Evolutionary conservation across 2,888 invertebrate genomes (phyloP), one percentile per base, ranked within the genome.

Genomic region (Stegana nigrithorax): DNA sequence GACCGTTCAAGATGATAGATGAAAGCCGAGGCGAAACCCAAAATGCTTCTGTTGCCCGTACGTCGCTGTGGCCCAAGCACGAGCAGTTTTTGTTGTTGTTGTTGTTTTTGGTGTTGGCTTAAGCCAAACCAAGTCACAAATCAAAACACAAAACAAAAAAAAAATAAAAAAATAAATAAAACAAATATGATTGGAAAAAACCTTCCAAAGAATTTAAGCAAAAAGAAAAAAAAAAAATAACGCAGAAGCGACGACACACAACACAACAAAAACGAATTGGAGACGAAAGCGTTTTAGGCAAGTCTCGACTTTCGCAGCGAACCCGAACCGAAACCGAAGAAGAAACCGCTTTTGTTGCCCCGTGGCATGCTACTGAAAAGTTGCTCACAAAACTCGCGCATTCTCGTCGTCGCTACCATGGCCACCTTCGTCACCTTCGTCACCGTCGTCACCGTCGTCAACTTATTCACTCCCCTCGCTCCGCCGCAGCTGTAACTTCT

Each of bases 291-390:
- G 32, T 32, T 32, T 19, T 17, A 32, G 21, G 55, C 26, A 10
- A 25, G 50, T 3, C 26, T 25, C 12, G 42, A 45, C 58, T 57
- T 63, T 8, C 25, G 19, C n/a, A 21, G 4, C n/a, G n/a, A 23
- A 47, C 10, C n/a, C 10, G 17, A 7, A 23, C 12, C 47, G 47
- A 21, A 10, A 19, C 29, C 19, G 51, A 27, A 23, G 56, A 21
- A 57, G 60, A 60, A 61, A 69, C 76, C 73, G 77, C 67, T 73
- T 70, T 63, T 70, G 66, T 70, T 75, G 78, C 70, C 73, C 73
- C 70, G 61, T 76, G 77, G 76, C 73, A 73, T 80, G 72, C 71
- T 74, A 80, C 78, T 81, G 73, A 76, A 62, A 61, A 56, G 45
- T 56, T 39, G 39, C 55, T n/a, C n/a, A n/a, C n/a, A n/a, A n/a